Conservation (phyloP, 2,113 vertebrate species). For the Catharus fuscescens region DNA sequence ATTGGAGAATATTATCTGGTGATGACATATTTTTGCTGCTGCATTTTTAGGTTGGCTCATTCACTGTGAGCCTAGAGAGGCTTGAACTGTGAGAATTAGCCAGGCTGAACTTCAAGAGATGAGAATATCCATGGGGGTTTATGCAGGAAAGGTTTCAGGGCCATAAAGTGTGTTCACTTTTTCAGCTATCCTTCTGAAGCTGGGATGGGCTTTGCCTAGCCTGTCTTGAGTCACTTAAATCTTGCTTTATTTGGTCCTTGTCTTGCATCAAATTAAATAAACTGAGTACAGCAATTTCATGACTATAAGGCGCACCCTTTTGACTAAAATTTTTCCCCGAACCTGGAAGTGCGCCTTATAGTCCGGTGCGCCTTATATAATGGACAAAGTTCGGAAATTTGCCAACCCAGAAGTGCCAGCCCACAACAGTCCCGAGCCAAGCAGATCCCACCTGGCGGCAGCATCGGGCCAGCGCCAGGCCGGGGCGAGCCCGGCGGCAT, state of each 20-base stretch:
- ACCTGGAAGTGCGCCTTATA: too few relatives aligned
- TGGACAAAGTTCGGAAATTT: too few relatives aligned
- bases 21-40: conserved; percentile 33
- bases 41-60: neutral
- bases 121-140: neutral
- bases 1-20: neutral
- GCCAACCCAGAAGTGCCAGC: too few relatives aligned
- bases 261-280: neutral
- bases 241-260: neutral
- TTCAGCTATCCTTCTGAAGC: neutral
- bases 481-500: too few relatives aligned
- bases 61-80: neutral
- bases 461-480: too few relatives aligned
- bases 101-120: neutral
- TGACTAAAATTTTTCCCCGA: too few relatives aligned
- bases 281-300: neutral
- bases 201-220: neutral
- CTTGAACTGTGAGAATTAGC: neutral
- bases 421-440: too few relatives aligned
- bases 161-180: neutral
- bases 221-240: neutral
- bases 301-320: too few relatives aligned
- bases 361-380: too few relatives aligned
- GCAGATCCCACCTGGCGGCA: too few relatives aligned
- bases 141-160: neutral